Conservation (phyloP, 2,797 vertebrate species). For the Spea hammondii region DNA sequence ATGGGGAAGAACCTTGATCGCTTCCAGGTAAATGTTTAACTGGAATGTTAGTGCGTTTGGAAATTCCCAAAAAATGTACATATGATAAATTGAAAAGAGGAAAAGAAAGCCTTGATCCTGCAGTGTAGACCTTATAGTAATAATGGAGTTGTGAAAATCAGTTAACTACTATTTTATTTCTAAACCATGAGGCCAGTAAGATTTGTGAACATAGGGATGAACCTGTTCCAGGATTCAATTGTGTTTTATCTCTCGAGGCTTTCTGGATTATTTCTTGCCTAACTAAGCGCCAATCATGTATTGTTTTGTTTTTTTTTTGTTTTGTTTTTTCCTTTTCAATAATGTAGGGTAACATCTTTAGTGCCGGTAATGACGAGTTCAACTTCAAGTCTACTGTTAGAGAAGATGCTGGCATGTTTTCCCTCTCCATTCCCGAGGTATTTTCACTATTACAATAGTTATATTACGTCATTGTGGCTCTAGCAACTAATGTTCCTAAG, state of each 20-base stretch:
- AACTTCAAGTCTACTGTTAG: conserved; percentile 61
- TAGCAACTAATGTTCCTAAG: too few relatives aligned
- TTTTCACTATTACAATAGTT: not conserved
- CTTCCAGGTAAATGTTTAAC: conserved; percentile 54
- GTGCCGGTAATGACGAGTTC: conserved; percentile 64
- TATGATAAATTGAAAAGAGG: too few relatives aligned
- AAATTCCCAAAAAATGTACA: too few relatives aligned
- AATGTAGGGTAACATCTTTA: conserved; percentile 55
- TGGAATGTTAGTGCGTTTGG: too few relatives aligned
- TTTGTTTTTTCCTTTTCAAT: not conserved
- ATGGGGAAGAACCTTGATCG: conserved; percentile 67
- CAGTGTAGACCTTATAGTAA: too few relatives aligned
- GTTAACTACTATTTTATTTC: too few relatives aligned
- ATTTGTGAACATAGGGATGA: not conserved
- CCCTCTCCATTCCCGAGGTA: conserved; percentile 65
- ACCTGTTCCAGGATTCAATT: too few relatives aligned
- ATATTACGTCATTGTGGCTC: too few relatives aligned
- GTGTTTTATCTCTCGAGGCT: too few relatives aligned
- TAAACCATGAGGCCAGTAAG: too few relatives aligned
- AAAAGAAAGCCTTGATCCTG: too few relatives aligned
- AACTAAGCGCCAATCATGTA: not conserved
- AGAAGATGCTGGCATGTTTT: conserved; percentile 57
- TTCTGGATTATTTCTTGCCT: not conserved
- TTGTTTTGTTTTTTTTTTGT: not conserved
- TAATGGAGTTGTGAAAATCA: too few relatives aligned